phyloP scores from a whole-genome alignment of 2,797 vertebrate genomes.

The Oreonectes daqikongensis region DNA sequence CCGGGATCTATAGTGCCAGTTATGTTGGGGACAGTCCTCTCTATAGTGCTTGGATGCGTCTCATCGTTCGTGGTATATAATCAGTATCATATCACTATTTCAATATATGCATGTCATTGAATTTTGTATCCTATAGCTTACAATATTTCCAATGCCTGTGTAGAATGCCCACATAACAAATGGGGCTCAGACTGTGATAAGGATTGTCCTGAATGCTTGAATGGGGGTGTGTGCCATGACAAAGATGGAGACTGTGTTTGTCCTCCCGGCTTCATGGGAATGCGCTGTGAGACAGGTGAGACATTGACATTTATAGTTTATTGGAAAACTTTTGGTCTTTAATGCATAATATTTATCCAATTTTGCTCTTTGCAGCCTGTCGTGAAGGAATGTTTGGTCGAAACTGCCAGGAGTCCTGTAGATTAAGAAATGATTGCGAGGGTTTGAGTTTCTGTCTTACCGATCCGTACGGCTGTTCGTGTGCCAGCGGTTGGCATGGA shows the following conservation, averaged over 20 bases:
- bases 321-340: background rate
- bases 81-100: background rate
- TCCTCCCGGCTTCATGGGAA: conserved; percentile 95
- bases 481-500: conserved; percentile 91
- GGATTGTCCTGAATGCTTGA: conserved; percentile 91
- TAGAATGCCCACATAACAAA: conserved; percentile 84
- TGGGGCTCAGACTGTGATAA: conserved; percentile 88
- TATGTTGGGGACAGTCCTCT: conserved; percentile 89
- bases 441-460: conserved; percentile 92
- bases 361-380: conserved; percentile 81
- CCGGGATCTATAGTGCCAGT: conserved; percentile 91
- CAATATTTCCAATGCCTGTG: background rate
- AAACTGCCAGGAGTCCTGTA: conserved; percentile 91
- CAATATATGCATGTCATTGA: background rate
- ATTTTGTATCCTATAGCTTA: background rate
- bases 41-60: conserved; percentile 88
- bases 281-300: conserved; percentile 91
- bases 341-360: conserved; percentile 48
- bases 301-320: too few relatives aligned
- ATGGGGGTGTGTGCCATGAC: conserved; percentile 91
- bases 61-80: conserved; percentile 88
- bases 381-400: conserved; percentile 91
- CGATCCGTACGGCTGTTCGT: conserved; percentile 95
- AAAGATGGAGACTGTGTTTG: conserved; percentile 89
- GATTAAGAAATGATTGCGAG: conserved; percentile 77